These are phyloP conservation scores for Psilanteris sp. DNA, from an alignment of 1,140 invertebrate genomes.

Conservation along the genomic window DNA sequence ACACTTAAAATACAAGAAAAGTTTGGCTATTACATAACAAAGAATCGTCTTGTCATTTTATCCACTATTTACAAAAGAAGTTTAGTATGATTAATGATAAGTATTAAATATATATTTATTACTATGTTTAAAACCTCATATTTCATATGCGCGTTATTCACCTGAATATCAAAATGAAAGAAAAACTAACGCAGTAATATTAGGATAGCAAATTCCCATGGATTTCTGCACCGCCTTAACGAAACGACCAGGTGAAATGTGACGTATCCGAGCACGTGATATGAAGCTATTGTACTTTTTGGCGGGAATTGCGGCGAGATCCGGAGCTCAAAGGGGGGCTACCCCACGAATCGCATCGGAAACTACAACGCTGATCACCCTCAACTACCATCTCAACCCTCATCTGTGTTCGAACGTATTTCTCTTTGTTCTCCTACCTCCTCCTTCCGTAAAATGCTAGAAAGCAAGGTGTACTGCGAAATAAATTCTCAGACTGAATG, in stretches of 20 bases:
- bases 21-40: slow-evolving; percentile 1
- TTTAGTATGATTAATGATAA: slow-evolving; percentile 25
- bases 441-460: slow-evolving; percentile 28
- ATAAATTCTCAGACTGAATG: slow-evolving; percentile 45
- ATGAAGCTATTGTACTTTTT: slow-evolving; percentile 38
- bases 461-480: slow-evolving; percentile 48
- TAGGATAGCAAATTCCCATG: slow-evolving; percentile 44
- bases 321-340: slow-evolving; percentile 5
- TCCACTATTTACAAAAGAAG: slow-evolving; percentile 4
- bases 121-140: slow-evolving; percentile 32
- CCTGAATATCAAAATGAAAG: slow-evolving; percentile 16
- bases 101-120: slow-evolving; percentile 6
- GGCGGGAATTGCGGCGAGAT: slow-evolving; percentile 26
- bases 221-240: slow-evolving; percentile 23
- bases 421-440: slow-evolving; percentile 32
- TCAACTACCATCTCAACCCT: slow-evolving; percentile 36
- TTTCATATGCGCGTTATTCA: slow-evolving; percentile 36
- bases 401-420: slow-evolving; percentile 49
- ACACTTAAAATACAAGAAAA: too few relatives aligned
- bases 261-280: slow-evolving; percentile 47
- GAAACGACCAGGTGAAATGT: slow-evolving; percentile 47
- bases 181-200: slow-evolving; percentile 30
- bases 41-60: slow-evolving; percentile 5
- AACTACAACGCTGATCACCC: slow-evolving; percentile 57
- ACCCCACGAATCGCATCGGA: slow-evolving; percentile 33